Conservation (phyloP, 1,140 invertebrate genomes). For the Helicoverpa armigera region DNA sequence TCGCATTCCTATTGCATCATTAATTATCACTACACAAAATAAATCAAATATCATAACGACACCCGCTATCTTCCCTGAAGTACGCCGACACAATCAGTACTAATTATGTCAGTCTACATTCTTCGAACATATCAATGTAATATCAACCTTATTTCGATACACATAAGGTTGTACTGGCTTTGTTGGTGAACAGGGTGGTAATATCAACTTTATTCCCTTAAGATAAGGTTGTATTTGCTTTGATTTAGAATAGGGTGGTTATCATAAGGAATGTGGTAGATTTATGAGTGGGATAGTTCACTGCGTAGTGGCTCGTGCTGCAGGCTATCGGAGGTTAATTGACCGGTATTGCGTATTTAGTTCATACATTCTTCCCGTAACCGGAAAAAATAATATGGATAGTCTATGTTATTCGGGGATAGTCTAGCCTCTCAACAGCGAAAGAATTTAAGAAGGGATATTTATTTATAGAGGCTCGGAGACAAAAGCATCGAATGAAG, state of each 20-base stretch:
- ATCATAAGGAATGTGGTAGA: background rate
- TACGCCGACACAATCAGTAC: conserved; percentile 4
- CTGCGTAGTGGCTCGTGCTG: conserved; percentile 13
- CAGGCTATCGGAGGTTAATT: conserved; percentile 11
- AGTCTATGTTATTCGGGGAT: too few relatives aligned
- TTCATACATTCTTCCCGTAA: background rate
- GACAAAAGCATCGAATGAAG: background rate
- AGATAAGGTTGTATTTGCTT: background rate
- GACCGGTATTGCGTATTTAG: conserved; percentile 10
- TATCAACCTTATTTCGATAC: background rate
- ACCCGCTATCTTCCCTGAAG: background rate
- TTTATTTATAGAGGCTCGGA: background rate
- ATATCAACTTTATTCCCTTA: background rate
- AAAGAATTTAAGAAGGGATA: too few relatives aligned
- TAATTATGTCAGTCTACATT: background rate
- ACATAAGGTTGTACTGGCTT: background rate
- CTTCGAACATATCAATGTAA: background rate
- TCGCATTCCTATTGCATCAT: too few relatives aligned
- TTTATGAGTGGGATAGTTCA: conserved; percentile 5
- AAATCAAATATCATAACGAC: background rate
- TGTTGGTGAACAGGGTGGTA: background rate
- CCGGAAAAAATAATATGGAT: too few relatives aligned
- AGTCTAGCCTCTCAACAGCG: too few relatives aligned
- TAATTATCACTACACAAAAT: background rate
- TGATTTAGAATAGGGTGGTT: background rate